These are phyloP conservation scores for Sceloporus tristichus DNA, from an alignment of 2,113 vertebrate species.

Conservation along the genomic window DNA sequence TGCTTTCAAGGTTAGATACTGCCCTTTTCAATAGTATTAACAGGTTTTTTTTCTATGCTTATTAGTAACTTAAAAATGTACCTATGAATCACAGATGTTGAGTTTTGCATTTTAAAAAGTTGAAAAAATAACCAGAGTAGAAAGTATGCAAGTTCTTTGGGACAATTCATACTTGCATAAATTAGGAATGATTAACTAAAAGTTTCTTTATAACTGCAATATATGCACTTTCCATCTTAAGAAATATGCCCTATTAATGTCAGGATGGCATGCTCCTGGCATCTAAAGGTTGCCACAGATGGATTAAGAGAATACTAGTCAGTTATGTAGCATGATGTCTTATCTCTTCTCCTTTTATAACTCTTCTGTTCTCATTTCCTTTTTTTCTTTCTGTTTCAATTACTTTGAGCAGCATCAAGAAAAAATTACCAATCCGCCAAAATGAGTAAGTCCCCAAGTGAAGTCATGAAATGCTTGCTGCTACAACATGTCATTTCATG, in stretches of 20 bases:
- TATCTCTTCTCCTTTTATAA: constrained; percentile 79
- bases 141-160: constrained; percentile 34
- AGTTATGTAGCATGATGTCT: constrained; percentile 77
- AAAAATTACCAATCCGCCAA: constrained; percentile 94
- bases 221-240: constrained; percentile 45
- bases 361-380: constrained; percentile 82
- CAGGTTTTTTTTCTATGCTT: constrained; percentile 23
- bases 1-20: background rate
- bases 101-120: constrained; percentile 32
- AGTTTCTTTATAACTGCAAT: constrained; percentile 42
- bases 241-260: constrained; percentile 50
- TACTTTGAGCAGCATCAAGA: constrained; percentile 99
- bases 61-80: background rate
- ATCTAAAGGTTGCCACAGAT: constrained; percentile 60
- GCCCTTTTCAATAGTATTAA: background rate
- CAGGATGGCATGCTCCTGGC: constrained; percentile 74
- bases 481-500: constrained; percentile 88
- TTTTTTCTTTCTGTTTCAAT: constrained; percentile 90
- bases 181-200: constrained; percentile 51
- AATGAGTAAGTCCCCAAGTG: constrained; percentile 95
- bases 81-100: background rate
- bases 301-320: constrained; percentile 67
- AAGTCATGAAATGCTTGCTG: constrained; percentile 86
- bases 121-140: constrained; percentile 29
- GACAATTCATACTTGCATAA: constrained; percentile 30